Base-by-base conservation (phyloP, 2,113 vertebrate genomes). In the Butorides virescens region DNA sequence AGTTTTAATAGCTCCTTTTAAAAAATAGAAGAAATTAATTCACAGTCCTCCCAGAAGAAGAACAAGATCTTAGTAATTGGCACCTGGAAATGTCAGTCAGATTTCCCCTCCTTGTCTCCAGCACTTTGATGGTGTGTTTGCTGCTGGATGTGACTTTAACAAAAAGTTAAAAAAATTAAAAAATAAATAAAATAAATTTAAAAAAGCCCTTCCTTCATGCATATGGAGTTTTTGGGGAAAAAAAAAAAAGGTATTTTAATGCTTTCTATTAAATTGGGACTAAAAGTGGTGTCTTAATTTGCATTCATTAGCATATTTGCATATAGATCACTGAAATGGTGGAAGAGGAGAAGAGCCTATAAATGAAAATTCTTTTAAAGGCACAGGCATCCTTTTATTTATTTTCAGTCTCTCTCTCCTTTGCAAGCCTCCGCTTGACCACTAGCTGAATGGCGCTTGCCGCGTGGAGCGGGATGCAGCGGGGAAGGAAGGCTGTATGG, bases 231-330 rank as follows among this genome's bases (percentile, higher is more conserved):
- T 95, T 98, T 96, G 42, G 71, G 80, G 37, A 13, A 6, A 90
- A 98, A 98, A 98, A 98, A 98, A 98, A 97, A 98, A 98, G 98
- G 98, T 98, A 98, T 98, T 98, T 98, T 98, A 98, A 98, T 98
- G 98, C 98, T 98, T 98, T 98, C 98, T 98, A 98, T 98, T 98
- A 98, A 98, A 98, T 98, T 98, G 98, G 98, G 98, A 98, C 98
- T 98, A 98, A 98, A 98, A 98, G 98, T 98, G 98, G 98, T 98
- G 96, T 98, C 98, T 98, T 98, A 98, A 98, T 98, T 98, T 98
- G 98, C 98, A 98, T 98, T 79, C 98, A 98, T 98, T 98, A 98
- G 98, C 98, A 98, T 98, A 98, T 98, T 98, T 98, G 98, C 98
- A 98, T 98, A 98, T 98, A 98, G 98, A 98, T 98, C 98, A 98